Percentiles rank a stretch among this genome's conserved stretches.
Conservation (phyloP, 2,888 invertebrate genomes). For the Liopterus haemorrhoidalis region DNA sequence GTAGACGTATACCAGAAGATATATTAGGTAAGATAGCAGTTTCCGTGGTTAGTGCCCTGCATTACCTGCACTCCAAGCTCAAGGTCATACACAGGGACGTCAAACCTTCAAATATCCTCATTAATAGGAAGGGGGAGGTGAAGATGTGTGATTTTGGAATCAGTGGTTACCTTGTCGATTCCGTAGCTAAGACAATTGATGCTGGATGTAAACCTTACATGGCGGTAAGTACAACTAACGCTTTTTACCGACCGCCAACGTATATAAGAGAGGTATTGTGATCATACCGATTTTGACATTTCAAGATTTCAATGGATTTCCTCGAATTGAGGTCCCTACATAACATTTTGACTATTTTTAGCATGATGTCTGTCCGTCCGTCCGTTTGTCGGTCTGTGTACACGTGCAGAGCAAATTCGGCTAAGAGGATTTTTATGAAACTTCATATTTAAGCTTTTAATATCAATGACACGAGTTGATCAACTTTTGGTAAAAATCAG, state of each 20-base stretch:
- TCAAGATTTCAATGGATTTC: too few species aligned
- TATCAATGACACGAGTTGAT: too few species aligned
- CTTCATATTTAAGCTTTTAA: too few species aligned
- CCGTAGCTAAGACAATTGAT: slow-evolving; percentile 94
- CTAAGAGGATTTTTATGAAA: too few species aligned
- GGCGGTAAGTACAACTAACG: slow-evolving; percentile 9
- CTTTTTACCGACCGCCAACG: background rate
- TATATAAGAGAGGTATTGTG: background rate
- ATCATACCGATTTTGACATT: background rate
- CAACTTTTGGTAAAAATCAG: too few species aligned
- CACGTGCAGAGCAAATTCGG: too few species aligned
- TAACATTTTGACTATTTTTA: too few species aligned
- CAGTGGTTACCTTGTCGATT: slow-evolving; percentile 94
- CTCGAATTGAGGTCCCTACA: too few species aligned
- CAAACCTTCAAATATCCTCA: slow-evolving; percentile 95
- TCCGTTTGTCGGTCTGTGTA: too few species aligned
- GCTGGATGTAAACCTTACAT: slow-evolving; percentile 99
- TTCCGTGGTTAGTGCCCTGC: slow-evolving; percentile 88
- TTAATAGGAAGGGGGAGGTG: slow-evolving; percentile 86
- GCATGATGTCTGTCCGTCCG: too few species aligned
- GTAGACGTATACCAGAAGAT: slow-evolving; percentile 74
- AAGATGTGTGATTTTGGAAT: slow-evolving; percentile 99
- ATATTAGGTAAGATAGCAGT: slow-evolving; percentile 82
- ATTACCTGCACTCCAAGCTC: slow-evolving; percentile 85
- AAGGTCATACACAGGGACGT: slow-evolving; percentile 94